phyloP scores from a whole-genome alignment of 2,797 vertebrate genomes.

The Cossypha polioptera region DNA sequence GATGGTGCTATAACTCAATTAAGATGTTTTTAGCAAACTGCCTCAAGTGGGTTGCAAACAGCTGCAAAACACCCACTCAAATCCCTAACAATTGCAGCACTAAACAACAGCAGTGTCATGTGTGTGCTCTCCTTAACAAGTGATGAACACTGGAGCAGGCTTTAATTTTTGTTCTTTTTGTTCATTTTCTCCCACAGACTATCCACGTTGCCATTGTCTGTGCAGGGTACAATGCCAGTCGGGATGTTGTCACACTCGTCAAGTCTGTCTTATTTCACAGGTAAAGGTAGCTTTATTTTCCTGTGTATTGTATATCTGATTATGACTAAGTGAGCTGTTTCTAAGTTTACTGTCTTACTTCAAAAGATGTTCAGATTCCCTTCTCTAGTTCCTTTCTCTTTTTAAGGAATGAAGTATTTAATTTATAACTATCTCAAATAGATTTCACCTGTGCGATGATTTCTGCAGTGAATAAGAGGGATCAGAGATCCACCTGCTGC shows the following conservation, averaged over 20 bases:
- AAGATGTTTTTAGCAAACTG: constrained; percentile 69
- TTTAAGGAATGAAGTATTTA: not conserved
- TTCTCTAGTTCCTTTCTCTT: not conserved
- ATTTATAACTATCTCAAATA: not conserved
- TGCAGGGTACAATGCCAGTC: constrained; percentile 95
- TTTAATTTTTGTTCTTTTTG: not conserved
- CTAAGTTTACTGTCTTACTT: not conserved
- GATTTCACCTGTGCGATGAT: not conserved
- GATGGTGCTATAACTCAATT: constrained; percentile 69
- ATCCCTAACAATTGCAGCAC: not conserved
- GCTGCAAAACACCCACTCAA: constrained; percentile 34
- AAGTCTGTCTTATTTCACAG: constrained; percentile 98
- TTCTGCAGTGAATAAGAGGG: not conserved
- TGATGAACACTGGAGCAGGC: not conserved
- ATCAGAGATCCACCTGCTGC: not conserved
- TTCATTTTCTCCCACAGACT: constrained; percentile 79
- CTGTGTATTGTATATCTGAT: not conserved
- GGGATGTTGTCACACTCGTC: constrained; percentile 95
- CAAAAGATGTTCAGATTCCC: not conserved
- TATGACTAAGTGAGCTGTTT: not conserved
- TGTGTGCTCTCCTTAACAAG: not conserved
- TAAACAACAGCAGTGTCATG: not conserved
- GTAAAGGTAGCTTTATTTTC: constrained; percentile 70
- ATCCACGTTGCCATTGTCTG: constrained; percentile 98
- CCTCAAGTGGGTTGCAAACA: constrained; percentile 55